Base-by-base conservation (phyloP, 1,140 invertebrate genomes). In the Heliconius hewitsoni region DNA sequence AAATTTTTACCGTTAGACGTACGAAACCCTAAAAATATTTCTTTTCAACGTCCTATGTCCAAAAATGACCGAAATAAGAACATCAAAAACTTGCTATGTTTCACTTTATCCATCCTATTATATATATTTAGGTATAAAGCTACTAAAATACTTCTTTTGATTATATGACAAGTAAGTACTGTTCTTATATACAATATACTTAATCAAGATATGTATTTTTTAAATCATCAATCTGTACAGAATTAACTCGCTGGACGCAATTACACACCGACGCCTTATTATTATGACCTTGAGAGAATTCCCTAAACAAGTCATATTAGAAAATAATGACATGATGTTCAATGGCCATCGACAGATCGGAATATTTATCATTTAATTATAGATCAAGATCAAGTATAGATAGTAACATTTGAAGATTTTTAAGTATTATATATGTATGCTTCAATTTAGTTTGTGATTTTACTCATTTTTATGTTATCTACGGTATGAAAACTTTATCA, bases 221-320 rank as follows among this genome's bases (percentile, higher is more conserved):
- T 13, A 66, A 27, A 66, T 30, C 23, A 13, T 66, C 57, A 66
- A 66, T 66, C 57, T 66, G 9, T 66, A 30, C 23, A 66, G 23
- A 66, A 66, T 66, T 66, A 66, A 66, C 23, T 66, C 23, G 57
- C 23, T 66, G 57, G 57, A 30, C 2, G 57, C 57, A 27, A 66
- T 66, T 74, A 74, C 73, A 57, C 19, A 57, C 73, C 39, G 37
- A 39, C 34, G 57, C 60, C 70, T 50, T 50, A 50, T 71, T 74
- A 74, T 73, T 76, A 71, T 71, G 39, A 77, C 75, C 75, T 77
- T 77, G 75, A 50, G 27, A 77, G 70, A 50, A 77, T 77, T 39
- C 70, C 75, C 39, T 74, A 74, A 74, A 57, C 73, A 74, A 74
- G 30, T 27, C 23, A 18, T 73, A 73, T 73, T 73, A 30, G 5